Base-by-base conservation (phyloP, 2,888 invertebrate genomes). In the Patella caerulea region DNA sequence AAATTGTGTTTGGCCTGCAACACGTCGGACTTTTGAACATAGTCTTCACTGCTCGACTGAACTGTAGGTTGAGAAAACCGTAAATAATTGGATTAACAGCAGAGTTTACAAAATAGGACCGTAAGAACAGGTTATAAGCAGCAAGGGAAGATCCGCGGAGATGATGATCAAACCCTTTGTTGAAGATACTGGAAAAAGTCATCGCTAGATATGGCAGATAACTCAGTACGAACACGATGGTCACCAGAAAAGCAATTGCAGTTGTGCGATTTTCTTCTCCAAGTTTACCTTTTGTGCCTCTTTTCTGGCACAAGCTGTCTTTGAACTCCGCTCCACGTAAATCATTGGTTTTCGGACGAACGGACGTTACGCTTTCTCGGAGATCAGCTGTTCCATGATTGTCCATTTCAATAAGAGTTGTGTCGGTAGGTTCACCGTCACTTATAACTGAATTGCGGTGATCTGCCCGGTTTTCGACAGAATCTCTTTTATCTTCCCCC, bases 11-110 rank as follows among this genome's bases (percentile, higher is more conserved):
- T 45, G 45, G 45, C 1, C 45, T 45, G 4, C 45, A 45, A 45
- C 45, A 45, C 7, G 45, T 45, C 45, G 45, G 45, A 45, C 9
- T 45, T 45, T 45, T 45, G 45, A 45, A 45, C 65, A 65, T 65
- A 65, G 65, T 24, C 14, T 24, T 24, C 12, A 65, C 65, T 65
- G 19, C 65, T 24, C 14, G 24, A 11, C 83, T 79, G 73, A 86
- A 86, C n/a, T 81, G 78, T 2, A 56, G 24, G 79, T 86, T 85
- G 34, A 80, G 78, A 24, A 85, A 82, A 11, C 85, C 83, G 55
- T 86, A 86, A 29, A 86, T 84, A 52, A 85, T 79, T n/a, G 84
- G 82, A 74, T 86, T 86, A 2, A 83, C 79, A 15, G 83, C 77
- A 73, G 81, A 83, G 77, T 86, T 86, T 11, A 86, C 76, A 34